Evolutionary conservation across 2,113 vertebrate species (phyloP).

Genomic region (Pelmatolapia mariae): DNA sequence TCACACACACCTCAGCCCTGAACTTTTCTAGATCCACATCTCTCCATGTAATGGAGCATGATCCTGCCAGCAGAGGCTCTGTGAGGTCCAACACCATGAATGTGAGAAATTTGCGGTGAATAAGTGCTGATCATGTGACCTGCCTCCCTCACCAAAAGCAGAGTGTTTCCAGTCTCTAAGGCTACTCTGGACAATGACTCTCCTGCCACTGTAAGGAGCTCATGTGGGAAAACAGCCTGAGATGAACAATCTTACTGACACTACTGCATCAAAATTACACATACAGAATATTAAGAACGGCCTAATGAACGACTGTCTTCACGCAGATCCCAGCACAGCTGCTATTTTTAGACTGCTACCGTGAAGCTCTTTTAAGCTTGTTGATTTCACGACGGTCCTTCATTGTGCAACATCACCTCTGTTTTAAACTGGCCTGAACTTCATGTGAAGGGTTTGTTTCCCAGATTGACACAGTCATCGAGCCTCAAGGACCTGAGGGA

Average conservation of each 20-base stretch:
- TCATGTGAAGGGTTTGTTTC: neutral
- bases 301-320: neutral
- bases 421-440: neutral
- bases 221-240: neutral
- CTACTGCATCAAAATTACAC: neutral
- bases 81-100: neutral
- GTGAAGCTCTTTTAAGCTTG: neutral
- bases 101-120: neutral
- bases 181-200: neutral
- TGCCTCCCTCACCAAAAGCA: neutral
- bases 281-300: neutral
- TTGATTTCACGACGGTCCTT: neutral
- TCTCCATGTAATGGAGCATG: neutral
- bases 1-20: neutral
- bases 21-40: neutral
- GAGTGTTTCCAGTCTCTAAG: neutral
- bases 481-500: neutral
- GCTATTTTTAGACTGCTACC: neutral
- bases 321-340: neutral
- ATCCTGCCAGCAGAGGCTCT: neutral
- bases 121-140: neutral
- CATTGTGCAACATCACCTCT: neutral
- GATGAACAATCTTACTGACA: neutral
- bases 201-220: neutral
- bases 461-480: fast-evolving